These are phyloP conservation scores for Hedychridium roseum DNA, from an alignment of 2,888 invertebrate genomes.

Conservation along the genomic window DNA sequence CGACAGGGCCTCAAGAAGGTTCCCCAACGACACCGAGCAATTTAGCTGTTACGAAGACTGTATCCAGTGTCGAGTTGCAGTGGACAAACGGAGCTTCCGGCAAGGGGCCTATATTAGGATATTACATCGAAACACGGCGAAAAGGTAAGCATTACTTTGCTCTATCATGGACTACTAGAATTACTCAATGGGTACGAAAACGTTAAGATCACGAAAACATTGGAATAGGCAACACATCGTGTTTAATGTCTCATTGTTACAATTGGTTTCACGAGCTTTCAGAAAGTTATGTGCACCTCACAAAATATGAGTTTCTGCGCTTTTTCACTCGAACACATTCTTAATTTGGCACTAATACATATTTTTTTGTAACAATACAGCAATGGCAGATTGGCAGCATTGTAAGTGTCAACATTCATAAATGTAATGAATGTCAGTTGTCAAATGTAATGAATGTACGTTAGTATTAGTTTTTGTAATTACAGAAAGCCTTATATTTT, in stretches of 20 bases:
- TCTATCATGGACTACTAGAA: too few relatives aligned
- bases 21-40: conserved; percentile 83
- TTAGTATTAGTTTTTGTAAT: conserved; percentile 29
- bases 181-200: too few relatives aligned
- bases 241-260: too few relatives aligned
- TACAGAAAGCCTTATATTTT: too few relatives aligned
- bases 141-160: conserved; percentile 77
- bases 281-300: too few relatives aligned
- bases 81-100: conserved; percentile 91
- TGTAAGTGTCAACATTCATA: conserved; percentile 66
- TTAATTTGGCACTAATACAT: conserved; percentile 35
- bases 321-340: too few relatives aligned
- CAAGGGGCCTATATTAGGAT: conserved; percentile 85
- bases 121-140: conserved; percentile 86
- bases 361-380: conserved; percentile 67
- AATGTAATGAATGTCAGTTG: conserved; percentile 34
- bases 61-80: conserved; percentile 83
- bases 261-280: too few relatives aligned
- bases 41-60: conserved; percentile 77
- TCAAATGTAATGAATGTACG: conserved; percentile 29
- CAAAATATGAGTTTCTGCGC: too few relatives aligned
- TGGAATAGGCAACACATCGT: too few relatives aligned
- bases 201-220: too few relatives aligned
- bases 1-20: conserved; percentile 92
- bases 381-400: conserved; percentile 75